Conservation (phyloP, 2,113 vertebrate genomes). For the Petroica traversi region DNA sequence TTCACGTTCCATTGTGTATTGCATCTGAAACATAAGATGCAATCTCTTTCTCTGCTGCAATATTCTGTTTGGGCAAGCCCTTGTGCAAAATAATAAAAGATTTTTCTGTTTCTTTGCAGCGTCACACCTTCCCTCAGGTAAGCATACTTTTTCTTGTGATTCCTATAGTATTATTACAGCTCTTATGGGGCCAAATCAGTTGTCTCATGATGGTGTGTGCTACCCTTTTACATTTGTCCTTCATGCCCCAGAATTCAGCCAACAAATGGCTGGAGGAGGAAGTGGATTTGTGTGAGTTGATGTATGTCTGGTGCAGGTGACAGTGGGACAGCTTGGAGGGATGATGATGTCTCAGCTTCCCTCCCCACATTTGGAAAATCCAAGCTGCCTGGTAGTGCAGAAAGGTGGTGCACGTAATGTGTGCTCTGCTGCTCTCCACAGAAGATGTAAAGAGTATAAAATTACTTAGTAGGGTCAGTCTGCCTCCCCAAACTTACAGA, state of each 20-base stretch:
- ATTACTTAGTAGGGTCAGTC: background rate
- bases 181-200: background rate
- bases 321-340: background rate
- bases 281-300: background rate
- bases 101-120: constrained; percentile 42
- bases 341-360: background rate
- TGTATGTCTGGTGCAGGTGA: background rate
- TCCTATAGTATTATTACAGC: background rate
- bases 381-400: background rate
- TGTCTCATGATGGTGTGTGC: background rate
- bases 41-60: background rate
- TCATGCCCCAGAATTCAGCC: background rate
- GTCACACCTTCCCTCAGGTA: constrained; percentile 55
- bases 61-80: background rate
- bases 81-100: background rate
- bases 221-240: background rate
- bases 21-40: background rate
- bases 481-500: background rate
- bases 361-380: background rate
- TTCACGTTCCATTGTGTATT: background rate
- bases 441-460: background rate
- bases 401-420: background rate
- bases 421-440: background rate
- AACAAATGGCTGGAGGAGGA: background rate
- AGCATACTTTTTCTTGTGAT: background rate